These are phyloP conservation scores for Planiliza haematocheilus DNA, from an alignment of 2,113 vertebrate species.

Conservation along the genomic window DNA sequence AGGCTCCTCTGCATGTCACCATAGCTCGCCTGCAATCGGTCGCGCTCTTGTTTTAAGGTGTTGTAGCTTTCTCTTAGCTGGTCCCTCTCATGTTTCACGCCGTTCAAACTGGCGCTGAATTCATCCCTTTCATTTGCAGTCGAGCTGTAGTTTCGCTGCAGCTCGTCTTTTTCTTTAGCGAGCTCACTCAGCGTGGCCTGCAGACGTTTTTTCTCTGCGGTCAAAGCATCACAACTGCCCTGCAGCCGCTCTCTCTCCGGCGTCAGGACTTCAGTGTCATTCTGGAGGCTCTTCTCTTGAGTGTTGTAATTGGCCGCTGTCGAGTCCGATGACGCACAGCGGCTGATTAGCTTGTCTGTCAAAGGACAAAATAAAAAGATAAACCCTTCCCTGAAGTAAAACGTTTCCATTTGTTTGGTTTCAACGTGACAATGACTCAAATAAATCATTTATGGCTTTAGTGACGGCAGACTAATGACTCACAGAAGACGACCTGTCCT, in stretches of 20 bases:
- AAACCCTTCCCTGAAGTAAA: neutral
- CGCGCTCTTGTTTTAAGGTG: neutral
- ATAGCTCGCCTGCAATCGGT: neutral
- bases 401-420: neutral
- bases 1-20: neutral
- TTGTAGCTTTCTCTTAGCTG: neutral
- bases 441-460: neutral
- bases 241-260: constrained; percentile 1
- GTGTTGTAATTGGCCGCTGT: neutral
- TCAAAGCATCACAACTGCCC: neutral
- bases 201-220: constrained; percentile 8
- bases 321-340: neutral
- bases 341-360: constrained; percentile 38
- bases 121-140: constrained; percentile 3
- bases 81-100: neutral
- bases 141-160: neutral
- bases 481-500: constrained; percentile 52
- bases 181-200: constrained; percentile 10
- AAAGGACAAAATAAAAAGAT: neutral
- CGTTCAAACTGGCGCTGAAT: neutral
- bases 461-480: constrained; percentile 6
- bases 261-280: neutral
- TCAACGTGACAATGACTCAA: neutral
- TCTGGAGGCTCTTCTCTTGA: neutral
- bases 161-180: neutral